Evolutionary conservation across 2,888 invertebrate species (phyloP).

Genomic region (Lepidochrysops patricia): DNA sequence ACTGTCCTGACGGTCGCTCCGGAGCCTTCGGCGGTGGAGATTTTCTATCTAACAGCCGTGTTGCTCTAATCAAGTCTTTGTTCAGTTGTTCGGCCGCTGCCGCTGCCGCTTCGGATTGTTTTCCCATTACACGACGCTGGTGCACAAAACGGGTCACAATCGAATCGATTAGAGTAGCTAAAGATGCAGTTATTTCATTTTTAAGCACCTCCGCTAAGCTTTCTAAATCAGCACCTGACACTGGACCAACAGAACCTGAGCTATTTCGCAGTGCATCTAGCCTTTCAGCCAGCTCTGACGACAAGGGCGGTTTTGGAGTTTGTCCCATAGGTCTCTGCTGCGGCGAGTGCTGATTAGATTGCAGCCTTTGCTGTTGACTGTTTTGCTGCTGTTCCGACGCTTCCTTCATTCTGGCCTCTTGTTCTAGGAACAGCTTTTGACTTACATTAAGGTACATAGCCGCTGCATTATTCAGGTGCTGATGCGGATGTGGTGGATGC

Average conservation of each 20-base stretch:
- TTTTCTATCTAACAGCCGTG: constrained; percentile 87
- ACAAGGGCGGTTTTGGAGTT: constrained; percentile 65
- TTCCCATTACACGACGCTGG: constrained; percentile 83
- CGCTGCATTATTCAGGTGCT: constrained; percentile 76
- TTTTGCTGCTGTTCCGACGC: constrained; percentile 75
- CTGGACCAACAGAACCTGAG: constrained; percentile 78
- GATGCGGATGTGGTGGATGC: constrained; percentile 72
- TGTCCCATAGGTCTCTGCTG: constrained; percentile 66
- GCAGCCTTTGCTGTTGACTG: constrained; percentile 74
- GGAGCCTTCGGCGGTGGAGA: constrained; percentile 83
- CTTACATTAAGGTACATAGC: constrained; percentile 86
- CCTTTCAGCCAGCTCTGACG: constrained; percentile 84
- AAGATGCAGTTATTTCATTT: constrained; percentile 88
- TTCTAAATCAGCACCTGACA: constrained; percentile 87
- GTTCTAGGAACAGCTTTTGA: constrained; percentile 86
- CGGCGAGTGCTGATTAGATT: constrained; percentile 74
- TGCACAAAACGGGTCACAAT: constrained; percentile 90
- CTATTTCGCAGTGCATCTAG: constrained; percentile 83
- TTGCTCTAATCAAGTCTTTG: constrained; percentile 87
- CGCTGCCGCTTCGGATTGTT: constrained; percentile 85
- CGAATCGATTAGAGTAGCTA: constrained; percentile 90
- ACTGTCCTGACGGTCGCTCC: constrained; percentile 73
- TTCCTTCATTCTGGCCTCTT: constrained; percentile 83
- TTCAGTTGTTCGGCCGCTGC: constrained; percentile 89
- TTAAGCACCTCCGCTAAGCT: constrained; percentile 93